These are phyloP conservation scores for Chouioia cunea DNA, from an alignment of 2,888 invertebrate genomes.

Conservation along the genomic window DNA sequence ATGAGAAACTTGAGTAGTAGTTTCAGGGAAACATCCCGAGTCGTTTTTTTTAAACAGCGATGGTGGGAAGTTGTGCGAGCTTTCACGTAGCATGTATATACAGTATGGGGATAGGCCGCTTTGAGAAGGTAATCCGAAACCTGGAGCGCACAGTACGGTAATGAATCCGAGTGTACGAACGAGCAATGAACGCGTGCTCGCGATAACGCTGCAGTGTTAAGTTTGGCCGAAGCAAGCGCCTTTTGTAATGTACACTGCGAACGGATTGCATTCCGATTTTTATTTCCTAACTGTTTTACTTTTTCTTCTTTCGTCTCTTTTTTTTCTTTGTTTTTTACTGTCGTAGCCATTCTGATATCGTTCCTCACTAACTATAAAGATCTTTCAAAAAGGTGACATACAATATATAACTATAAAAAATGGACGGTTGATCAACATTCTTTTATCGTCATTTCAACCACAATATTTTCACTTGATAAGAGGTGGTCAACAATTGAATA, in stretches of 20 bases:
- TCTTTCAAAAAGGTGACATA: no score
- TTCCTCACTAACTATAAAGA: no score
- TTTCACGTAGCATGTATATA: slow-evolving; percentile 1
- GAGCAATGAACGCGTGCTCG: slow-evolving; percentile 36
- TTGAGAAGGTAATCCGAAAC: slow-evolving; percentile 41
- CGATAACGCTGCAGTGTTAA: slow-evolving; percentile 31
- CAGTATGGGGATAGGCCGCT: background rate
- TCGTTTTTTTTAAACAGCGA: no score
- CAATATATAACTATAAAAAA: no score
- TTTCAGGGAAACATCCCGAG: no score
- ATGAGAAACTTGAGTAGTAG: no score
- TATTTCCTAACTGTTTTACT: slow-evolving; percentile 3
- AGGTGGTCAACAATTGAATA: no score
- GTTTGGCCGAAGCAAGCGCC: slow-evolving; percentile 44
- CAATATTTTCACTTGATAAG: no score
- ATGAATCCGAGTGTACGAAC: slow-evolving; percentile 38
- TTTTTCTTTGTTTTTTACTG: background rate
- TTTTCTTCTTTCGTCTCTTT: background rate
- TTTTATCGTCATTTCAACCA: no score
- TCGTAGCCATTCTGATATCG: background rate
- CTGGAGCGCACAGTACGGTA: slow-evolving; percentile 12
- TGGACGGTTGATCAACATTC: no score
- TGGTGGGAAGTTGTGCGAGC: background rate
- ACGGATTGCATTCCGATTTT: slow-evolving; percentile 36
- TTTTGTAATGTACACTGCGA: slow-evolving; percentile 38